Evolutionary conservation across 2,113 vertebrate genomes (phyloP), one percentile per base, ranked within the genome.

Genomic region (Caracal caracal): DNA sequence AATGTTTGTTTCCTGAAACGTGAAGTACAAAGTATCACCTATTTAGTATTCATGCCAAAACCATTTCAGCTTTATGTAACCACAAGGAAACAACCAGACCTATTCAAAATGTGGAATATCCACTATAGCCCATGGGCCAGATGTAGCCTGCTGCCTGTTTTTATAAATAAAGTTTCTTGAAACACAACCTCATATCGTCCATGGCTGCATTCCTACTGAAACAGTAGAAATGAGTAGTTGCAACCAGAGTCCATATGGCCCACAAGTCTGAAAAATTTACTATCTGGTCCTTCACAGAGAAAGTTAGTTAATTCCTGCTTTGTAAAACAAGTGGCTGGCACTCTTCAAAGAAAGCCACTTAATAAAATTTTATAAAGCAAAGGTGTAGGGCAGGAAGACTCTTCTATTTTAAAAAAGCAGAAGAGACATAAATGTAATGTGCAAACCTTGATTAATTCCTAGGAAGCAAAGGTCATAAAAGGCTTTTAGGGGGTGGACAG

Each of bases 1-100:
- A 79, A 68, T 28, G 30, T 83, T 43, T 84, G 37, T 10, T 16
- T 33, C 73, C 79, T 71, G 40, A 84, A 93, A 84, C 28, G 2
- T 70, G 28, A 90, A 84, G 43, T 51, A 89, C 16, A 43, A 95
- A 96, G 17, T 13, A 82, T 75, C 12, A 82, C 19, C 43, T 70
- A 76, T 26, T 88, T 71, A 79, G 4, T 81, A 80, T 73, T 89
- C 56, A 66, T 20, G 33, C 22, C 75, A 75, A 90, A 93, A 86
- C 33, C 56, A 37, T 86, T 79, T 68, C 59, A 79, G 26, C 43
- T 85, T 89, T 90, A 78, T 65, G 51, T 79, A 81, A 95, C 66
- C 37, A 93, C 20, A 95, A 76, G 80, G 71, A 89, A 95, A 85
- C 22, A 59, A 88, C n/a, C 51, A 92, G 20, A 84, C 35, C 78